These are phyloP conservation scores for Poeciliopsis turneri DNA, from an alignment of 2,797 vertebrate species.

Conservation along the genomic window DNA sequence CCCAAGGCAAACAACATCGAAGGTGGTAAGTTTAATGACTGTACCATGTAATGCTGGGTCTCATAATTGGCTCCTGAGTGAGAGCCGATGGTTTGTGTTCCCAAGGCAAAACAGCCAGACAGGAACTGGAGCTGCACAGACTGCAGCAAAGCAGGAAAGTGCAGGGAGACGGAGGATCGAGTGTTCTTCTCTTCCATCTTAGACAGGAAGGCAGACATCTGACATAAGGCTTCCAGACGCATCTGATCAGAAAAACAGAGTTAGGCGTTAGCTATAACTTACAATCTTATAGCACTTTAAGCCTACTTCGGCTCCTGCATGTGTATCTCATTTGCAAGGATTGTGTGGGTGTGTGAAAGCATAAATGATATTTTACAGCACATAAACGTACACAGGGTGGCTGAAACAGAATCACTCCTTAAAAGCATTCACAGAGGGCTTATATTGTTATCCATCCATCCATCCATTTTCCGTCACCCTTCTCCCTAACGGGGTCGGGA, in stretches of 20 bases:
- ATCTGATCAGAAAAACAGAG: conserved; percentile 60
- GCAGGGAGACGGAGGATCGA: conserved; percentile 53
- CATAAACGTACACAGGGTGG: not conserved
- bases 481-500: too few relatives aligned
- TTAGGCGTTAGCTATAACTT: not conserved
- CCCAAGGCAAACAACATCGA: conserved; percentile 14
- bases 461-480: too few relatives aligned
- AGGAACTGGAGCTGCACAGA: conserved; percentile 86
- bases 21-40: not conserved
- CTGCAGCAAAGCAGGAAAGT: conserved; percentile 77
- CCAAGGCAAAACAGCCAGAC: conserved; percentile 83
- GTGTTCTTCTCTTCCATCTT: conserved; percentile 84
- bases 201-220: conserved; percentile 84
- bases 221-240: conserved; percentile 83
- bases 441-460: not conserved
- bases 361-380: not conserved
- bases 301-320: too few relatives aligned
- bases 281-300: not conserved
- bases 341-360: not conserved
- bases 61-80: conserved; percentile 70
- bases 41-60: conserved; percentile 82
- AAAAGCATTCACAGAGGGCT: not conserved
- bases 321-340: not conserved
- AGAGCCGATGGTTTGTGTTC: conserved; percentile 73
- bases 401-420: not conserved